These are phyloP conservation scores for Folsomia candida DNA, from an alignment of 2,888 invertebrate genomes.

Conservation along the genomic window DNA sequence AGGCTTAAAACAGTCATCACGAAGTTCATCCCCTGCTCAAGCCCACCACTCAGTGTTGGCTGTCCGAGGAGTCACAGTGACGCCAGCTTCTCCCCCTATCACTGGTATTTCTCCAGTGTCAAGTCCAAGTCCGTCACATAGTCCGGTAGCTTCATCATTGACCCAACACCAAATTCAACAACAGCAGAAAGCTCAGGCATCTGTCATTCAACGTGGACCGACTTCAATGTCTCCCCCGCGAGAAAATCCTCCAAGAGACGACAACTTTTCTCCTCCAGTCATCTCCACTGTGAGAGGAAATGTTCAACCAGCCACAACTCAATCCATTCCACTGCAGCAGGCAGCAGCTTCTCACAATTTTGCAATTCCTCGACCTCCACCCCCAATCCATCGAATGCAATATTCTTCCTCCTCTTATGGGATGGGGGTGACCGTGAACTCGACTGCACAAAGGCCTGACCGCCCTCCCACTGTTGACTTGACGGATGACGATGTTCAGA, in stretches of 20 bases:
- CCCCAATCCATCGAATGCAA: conserved; percentile 8
- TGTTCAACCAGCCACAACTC: not conserved
- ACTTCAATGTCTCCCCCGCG: conserved; percentile 3
- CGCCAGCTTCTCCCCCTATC: conserved; percentile 40
- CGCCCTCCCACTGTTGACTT: conserved; percentile 46
- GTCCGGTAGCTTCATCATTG: conserved; percentile 9
- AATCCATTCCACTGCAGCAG: not conserved
- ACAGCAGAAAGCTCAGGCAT: not conserved
- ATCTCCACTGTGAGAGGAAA: not conserved
- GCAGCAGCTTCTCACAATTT: conserved; percentile 28
- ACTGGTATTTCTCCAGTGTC: conserved; percentile 17
- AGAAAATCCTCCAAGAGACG: conserved; percentile 19
- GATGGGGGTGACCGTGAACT: conserved; percentile 8
- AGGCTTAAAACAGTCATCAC: conserved; percentile 22
- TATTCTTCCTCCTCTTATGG: not conserved
- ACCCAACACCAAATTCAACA: not conserved
- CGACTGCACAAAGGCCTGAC: conserved; percentile 37
- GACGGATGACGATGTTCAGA: conserved; percentile 38
- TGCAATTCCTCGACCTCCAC: conserved; percentile 40
- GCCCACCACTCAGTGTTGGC: conserved; percentile 34
- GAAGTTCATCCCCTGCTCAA: conserved; percentile 21
- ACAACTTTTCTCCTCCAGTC: conserved; percentile 29
- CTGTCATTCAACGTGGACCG: conserved; percentile 22
- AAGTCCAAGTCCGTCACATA: conserved; percentile 14
- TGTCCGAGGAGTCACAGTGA: conserved; percentile 45